Percentiles rank a stretch among this genome's conserved stretches.
These are phyloP conservation scores for Thamnaconus septentrionalis DNA, from an alignment of 2,113 vertebrate genomes.

Conservation along the genomic window DNA sequence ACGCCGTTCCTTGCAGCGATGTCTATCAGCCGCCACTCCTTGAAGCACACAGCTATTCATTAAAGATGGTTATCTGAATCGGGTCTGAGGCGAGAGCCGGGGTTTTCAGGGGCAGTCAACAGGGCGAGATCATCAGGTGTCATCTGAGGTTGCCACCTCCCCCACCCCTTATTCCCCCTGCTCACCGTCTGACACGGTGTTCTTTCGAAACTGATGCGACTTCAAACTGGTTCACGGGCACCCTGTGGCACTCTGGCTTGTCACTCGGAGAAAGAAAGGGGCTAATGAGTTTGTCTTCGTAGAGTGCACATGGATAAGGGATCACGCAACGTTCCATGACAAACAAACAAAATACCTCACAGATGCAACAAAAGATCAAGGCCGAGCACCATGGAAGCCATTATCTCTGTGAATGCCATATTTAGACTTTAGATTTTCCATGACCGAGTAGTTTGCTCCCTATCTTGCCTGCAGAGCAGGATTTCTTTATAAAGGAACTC, in stretches of 20 bases:
- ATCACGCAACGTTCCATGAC: conserved; percentile 26
- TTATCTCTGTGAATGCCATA: conserved; percentile 58
- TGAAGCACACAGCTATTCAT: conserved; percentile 79
- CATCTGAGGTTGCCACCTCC: too few species aligned
- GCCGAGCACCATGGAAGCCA: conserved; percentile 39
- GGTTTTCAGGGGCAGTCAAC: conserved; percentile 52
- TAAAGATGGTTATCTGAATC: conserved; percentile 77
- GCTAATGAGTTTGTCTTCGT: conserved; percentile 34
- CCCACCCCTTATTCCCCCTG: too few species aligned
- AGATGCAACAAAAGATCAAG: conserved; percentile 60
- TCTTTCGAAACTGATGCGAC: conserved; percentile 53
- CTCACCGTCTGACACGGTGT: conserved; percentile 22
- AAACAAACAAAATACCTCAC: conserved; percentile 54
- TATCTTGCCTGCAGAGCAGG: conserved; percentile 40
- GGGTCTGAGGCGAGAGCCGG: conserved; percentile 55
- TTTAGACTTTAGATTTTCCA: conserved; percentile 51
- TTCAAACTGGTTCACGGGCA: conserved; percentile 55
- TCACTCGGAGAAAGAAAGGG: conserved; percentile 22
- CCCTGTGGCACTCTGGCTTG: conserved; percentile 37
- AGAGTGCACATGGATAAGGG: conserved; percentile 31
- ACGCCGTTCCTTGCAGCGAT: conserved; percentile 74
- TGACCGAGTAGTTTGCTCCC: conserved; percentile 20
- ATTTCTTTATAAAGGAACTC: conserved; percentile 41
- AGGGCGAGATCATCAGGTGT: conserved; percentile 5
- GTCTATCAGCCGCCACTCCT: conserved; percentile 74